Conservation (phyloP, 1,140 invertebrate genomes). For the Microplitis mediator region DNA sequence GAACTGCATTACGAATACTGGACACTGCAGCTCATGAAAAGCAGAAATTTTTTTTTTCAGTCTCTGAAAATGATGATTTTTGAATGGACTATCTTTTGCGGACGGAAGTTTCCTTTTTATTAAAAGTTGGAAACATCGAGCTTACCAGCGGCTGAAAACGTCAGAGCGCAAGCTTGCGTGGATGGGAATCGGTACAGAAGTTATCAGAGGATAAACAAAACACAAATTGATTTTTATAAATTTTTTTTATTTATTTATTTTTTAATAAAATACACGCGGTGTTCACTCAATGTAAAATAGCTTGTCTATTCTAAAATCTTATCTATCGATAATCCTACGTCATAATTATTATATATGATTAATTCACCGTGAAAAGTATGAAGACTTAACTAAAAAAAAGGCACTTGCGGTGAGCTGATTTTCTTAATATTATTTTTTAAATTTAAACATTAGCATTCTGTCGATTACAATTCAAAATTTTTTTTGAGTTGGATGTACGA, state of each 20-base stretch:
- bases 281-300: constrained; percentile 33
- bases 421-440: constrained; percentile 13
- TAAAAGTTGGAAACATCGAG: no score
- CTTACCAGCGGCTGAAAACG: no score
- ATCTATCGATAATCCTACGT: constrained; percentile 25
- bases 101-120: no score
- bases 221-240: neutral
- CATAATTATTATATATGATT: constrained; percentile 5
- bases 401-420: constrained; percentile 31
- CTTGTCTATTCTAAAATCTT: constrained; percentile 31
- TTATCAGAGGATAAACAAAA: neutral
- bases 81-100: no score
- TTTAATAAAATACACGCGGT: constrained; percentile 26
- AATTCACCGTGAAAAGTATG: constrained; percentile 27
- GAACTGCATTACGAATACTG: no score
- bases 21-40: no score
- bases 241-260: constrained; percentile 15
- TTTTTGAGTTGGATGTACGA: neutral
- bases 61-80: neutral
- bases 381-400: constrained; percentile 27
- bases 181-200: no score
- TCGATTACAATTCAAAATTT: neutral
- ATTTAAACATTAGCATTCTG: constrained; percentile 14
- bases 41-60: no score
- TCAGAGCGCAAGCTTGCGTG: no score